Conservation (phyloP, 2,888 invertebrate species). For the Drosophila incognita region DNA sequence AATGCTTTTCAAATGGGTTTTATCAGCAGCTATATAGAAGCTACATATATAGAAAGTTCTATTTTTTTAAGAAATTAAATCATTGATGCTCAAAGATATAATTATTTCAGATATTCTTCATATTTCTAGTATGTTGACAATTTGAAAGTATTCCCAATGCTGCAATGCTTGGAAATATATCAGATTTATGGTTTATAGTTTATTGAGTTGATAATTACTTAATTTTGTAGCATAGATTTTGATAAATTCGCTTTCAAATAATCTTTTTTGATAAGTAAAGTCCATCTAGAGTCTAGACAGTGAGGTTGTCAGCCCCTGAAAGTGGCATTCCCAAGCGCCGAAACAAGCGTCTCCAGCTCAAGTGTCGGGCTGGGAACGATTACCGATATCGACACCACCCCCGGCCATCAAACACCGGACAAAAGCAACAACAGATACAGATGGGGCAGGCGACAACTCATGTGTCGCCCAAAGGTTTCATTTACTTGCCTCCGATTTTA, state of each 20-base stretch:
- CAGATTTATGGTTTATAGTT: not conserved
- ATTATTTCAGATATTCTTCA: not conserved
- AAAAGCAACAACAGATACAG: constrained; percentile 27
- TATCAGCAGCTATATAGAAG: not conserved
- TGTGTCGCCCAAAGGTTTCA: constrained; percentile 57
- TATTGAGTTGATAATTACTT: not conserved
- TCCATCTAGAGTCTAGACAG: constrained; percentile 9
- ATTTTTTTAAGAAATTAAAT: too few species aligned
- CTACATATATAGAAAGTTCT: not conserved
- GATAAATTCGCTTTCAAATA: too few species aligned
- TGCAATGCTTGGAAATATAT: not conserved
- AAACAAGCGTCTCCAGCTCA: constrained; percentile 24
- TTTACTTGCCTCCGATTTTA: constrained; percentile 68
- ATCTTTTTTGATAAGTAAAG: not conserved
- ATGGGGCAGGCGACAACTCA: constrained; percentile 14
- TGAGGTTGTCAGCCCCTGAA: constrained; percentile 5
- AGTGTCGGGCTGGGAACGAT: constrained; percentile 31
- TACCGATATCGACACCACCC: constrained; percentile 55
- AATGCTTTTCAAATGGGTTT: not conserved
- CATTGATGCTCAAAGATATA: not conserved
- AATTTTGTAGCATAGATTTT: not conserved
- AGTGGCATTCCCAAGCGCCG: constrained; percentile 45
- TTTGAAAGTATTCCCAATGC: not conserved
- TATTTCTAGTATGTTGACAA: not conserved
- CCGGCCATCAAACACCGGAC: constrained; percentile 33